Percentiles rank a stretch among this genome's conserved stretches.
Evolutionary conservation across 2,888 invertebrate genomes (phyloP).

Genomic region (Protonemura montana): DNA sequence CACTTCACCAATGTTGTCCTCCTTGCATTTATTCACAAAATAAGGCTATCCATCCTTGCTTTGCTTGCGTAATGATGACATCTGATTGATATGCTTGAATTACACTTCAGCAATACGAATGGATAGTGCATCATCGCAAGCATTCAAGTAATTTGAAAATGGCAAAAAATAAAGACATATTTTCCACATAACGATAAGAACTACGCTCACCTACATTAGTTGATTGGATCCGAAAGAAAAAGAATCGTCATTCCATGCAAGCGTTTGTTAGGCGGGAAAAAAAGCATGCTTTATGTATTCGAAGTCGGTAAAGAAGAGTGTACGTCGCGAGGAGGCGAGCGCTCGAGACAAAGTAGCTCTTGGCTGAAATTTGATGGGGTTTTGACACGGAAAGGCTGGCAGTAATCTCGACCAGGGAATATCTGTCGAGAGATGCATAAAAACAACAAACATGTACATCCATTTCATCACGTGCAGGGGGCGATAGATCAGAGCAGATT

Average conservation of each 20-base stretch:
- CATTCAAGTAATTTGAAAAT: constrained; percentile 4
- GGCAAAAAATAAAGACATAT: constrained; percentile 12
- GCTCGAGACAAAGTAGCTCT: constrained; percentile 17
- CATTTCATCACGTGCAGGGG: constrained; percentile 15
- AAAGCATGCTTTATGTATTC: neutral
- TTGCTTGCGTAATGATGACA: neutral
- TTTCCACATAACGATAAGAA: constrained; percentile 15
- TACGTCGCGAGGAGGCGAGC: neutral
- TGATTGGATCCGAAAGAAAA: constrained; percentile 26
- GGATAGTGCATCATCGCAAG: neutral
- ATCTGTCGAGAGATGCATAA: constrained; percentile 27
- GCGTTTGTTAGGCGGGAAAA: neutral
- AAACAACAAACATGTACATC: constrained; percentile 31
- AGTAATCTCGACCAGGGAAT: constrained; percentile 29
- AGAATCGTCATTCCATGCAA: constrained; percentile 19
- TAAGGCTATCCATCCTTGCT: neutral
- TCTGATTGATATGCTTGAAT: neutral
- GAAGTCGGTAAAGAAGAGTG: neutral
- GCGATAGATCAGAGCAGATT: neutral
- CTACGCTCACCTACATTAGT: constrained; percentile 2
- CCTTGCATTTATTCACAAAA: neutral
- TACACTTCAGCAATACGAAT: neutral
- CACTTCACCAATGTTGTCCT: neutral
- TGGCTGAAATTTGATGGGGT: constrained; percentile 24
- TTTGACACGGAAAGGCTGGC: constrained; percentile 31